Percentiles rank a stretch among this genome's conserved stretches.
phyloP scores from a whole-genome alignment of 2,113 vertebrate species.

The Anolis sagrei region DNA sequence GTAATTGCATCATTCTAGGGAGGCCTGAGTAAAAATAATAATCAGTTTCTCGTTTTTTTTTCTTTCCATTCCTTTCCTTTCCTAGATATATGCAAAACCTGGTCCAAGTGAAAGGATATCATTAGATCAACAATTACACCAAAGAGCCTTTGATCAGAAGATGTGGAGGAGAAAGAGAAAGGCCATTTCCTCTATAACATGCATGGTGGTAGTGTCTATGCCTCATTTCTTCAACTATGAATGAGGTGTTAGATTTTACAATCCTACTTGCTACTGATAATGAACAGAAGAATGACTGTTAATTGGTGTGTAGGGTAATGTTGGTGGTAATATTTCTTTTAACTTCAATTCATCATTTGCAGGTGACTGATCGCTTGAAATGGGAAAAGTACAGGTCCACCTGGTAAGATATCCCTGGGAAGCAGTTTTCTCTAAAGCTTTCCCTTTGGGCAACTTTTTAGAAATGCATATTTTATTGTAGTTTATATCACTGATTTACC shows the following conservation, averaged over 20 bases:
- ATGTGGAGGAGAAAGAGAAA: slow-evolving; percentile 54
- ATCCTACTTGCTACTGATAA: neutral
- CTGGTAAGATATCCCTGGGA: neutral
- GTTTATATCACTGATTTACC: no score
- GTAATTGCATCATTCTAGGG: slow-evolving; percentile 66
- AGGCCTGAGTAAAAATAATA: slow-evolving; percentile 48
- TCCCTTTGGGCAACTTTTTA: neutral
- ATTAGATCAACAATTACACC: slow-evolving; percentile 66
- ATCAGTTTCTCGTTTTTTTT: slow-evolving; percentile 37
- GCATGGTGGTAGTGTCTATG: slow-evolving; percentile 40
- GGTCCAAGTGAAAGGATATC: slow-evolving; percentile 61
- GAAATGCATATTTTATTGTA: neutral
- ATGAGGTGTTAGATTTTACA: slow-evolving; percentile 3
- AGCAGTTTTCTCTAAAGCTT: neutral
- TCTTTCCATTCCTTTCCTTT: slow-evolving; percentile 45
- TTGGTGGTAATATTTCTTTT: neutral
- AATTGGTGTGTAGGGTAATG: neutral
- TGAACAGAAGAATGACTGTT: neutral
- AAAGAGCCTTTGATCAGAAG: slow-evolving; percentile 71
- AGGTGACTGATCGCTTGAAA: neutral
- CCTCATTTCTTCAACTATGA: slow-evolving; percentile 36
- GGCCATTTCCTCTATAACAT: slow-evolving; percentile 58
- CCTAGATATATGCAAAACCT: slow-evolving; percentile 44
- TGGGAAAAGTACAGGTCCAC: neutral
- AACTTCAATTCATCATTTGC: neutral